These are phyloP conservation scores for Leptoclinus maculatus DNA, from an alignment of 2,797 vertebrate species.

Conservation along the genomic window DNA sequence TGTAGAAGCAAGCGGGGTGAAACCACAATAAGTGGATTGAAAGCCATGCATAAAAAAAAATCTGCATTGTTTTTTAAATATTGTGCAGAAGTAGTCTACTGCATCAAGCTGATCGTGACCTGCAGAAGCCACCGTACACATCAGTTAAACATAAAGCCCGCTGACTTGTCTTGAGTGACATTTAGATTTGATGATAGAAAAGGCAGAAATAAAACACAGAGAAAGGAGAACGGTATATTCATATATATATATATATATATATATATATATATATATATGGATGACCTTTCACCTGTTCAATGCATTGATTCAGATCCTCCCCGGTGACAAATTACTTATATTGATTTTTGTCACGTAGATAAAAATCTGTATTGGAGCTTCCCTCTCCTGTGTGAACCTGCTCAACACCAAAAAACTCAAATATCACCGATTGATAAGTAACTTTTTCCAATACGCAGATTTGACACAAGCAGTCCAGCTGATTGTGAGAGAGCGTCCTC, in stretches of 20 bases:
- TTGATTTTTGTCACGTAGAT: neutral
- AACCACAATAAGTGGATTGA: conserved; percentile 61
- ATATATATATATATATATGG: neutral
- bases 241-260: no score
- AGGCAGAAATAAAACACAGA: neutral
- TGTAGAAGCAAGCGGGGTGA: conserved; percentile 61
- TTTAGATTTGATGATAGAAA: conserved; percentile 12
- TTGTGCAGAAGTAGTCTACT: conserved; percentile 6
- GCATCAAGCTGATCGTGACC: conserved; percentile 6
- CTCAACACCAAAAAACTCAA: neutral
- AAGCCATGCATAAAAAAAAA: conserved; percentile 42
- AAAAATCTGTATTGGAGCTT: neutral
- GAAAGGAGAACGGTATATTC: neutral
- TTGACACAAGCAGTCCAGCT: neutral
- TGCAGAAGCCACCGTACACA: neutral
- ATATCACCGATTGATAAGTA: neutral
- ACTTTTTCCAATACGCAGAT: neutral
- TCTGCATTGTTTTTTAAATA: conserved; percentile 58
- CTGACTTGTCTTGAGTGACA: neutral
- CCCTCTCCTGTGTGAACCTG: neutral
- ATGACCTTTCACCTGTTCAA: conserved; percentile 1
- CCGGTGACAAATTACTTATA: neutral
- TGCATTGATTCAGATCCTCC: neutral
- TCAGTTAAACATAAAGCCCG: neutral
- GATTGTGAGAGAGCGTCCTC: conserved; percentile 46